A percentile compares a stretch with the other conserved stretches of the same genome.
Conservation (phyloP, 2,888 invertebrate species). For the Lasioglossum vierecki region DNA sequence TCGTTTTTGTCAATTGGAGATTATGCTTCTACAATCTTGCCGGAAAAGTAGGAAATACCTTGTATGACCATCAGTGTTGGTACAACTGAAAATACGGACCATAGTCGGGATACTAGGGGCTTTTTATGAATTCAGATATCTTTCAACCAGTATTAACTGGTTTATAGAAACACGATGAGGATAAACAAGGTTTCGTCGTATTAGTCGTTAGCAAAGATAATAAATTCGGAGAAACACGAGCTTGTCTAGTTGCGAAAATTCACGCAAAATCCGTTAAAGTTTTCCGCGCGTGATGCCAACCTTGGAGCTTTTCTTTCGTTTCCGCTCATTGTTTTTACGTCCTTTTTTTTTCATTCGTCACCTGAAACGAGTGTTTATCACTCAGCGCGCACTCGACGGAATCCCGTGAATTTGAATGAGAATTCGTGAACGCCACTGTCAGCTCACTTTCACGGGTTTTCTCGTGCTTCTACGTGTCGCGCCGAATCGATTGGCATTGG, state of each 20-base stretch:
- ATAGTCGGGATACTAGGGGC: not conserved
- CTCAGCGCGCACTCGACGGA: not conserved
- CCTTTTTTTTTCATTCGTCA: not conserved
- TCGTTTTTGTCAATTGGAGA: no score
- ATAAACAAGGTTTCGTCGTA: not conserved
- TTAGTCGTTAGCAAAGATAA: not conserved
- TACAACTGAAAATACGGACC: not conserved
- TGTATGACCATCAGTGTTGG: not conserved
- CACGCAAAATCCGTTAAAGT: not conserved
- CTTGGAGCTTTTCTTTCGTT: not conserved
- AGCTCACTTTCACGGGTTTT: not conserved
- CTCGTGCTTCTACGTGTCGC: slow-evolving; percentile 10
- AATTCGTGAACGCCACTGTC: not conserved
- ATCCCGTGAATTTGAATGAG: not conserved
- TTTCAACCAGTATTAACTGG: not conserved
- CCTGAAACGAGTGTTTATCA: not conserved
- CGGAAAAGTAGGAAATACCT: no score
- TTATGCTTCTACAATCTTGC: no score
- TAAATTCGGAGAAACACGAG: not conserved
- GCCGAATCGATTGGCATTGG: not conserved
- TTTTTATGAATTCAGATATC: not conserved
- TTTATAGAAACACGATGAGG: not conserved
- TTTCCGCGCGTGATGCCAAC: not conserved
- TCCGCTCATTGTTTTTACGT: not conserved
- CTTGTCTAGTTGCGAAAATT: not conserved